phyloP scores from a whole-genome alignment of 2,888 invertebrate species.

The Fissipunctia ypsillon region DNA sequence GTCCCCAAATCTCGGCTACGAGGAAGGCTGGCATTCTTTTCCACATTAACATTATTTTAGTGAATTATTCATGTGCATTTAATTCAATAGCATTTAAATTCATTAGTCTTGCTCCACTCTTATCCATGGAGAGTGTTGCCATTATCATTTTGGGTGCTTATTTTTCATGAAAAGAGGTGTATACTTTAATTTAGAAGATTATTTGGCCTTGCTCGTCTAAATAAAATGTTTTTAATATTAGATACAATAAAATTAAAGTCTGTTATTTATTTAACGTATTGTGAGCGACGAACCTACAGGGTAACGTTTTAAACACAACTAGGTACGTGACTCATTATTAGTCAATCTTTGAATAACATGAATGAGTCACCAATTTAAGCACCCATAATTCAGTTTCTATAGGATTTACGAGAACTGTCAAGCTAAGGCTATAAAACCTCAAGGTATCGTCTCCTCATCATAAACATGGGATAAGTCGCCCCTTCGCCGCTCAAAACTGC shows the following conservation, averaged over 20 bases:
- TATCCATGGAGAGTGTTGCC: slow-evolving; percentile 65
- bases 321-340: too few relatives aligned
- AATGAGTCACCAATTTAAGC: too few relatives aligned
- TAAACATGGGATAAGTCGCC: slow-evolving; percentile 51
- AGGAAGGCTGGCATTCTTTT: slow-evolving; percentile 84
- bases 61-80: slow-evolving; percentile 89
- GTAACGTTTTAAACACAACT: background rate
- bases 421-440: slow-evolving; percentile 24
- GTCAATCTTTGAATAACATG: too few relatives aligned
- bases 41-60: slow-evolving; percentile 83
- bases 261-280: background rate
- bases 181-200: slow-evolving; percentile 39
- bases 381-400: slow-evolving; percentile 23
- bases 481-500: slow-evolving; percentile 34
- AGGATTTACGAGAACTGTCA: slow-evolving; percentile 35
- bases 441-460: slow-evolving; percentile 40
- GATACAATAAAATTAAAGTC: background rate
- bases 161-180: slow-evolving; percentile 61
- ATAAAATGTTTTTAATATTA: background rate
- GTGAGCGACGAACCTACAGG: background rate
- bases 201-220: slow-evolving; percentile 12
- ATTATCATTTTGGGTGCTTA: slow-evolving; percentile 68
- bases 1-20: slow-evolving; percentile 77
- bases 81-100: slow-evolving; percentile 89
- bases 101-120: slow-evolving; percentile 77